These are phyloP conservation scores for Dysdera silvatica DNA, from an alignment of 1,140 invertebrate genomes.

Conservation along the genomic window DNA sequence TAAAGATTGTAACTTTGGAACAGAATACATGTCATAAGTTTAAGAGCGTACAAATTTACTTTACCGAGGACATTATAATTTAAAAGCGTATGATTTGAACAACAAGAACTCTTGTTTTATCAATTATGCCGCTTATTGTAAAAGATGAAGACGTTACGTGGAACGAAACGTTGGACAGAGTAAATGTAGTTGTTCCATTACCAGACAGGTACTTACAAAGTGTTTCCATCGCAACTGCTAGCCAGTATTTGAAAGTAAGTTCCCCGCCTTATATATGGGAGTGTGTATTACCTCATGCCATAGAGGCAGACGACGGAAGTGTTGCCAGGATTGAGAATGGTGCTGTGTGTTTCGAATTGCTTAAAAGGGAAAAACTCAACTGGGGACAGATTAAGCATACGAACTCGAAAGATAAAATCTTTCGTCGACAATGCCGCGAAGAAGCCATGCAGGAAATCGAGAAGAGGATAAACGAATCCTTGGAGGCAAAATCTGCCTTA, in stretches of 20 bases:
- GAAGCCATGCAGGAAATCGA: background rate
- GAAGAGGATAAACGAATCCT: background rate
- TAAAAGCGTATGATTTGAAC: too few species aligned
- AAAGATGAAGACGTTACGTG: too few species aligned
- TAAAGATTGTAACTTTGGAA: too few species aligned
- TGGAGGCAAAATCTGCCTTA: background rate
- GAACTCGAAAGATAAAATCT: background rate
- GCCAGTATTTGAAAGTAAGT: slow-evolving; percentile 51
- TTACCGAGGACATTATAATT: too few species aligned
- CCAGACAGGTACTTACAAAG: too few species aligned
- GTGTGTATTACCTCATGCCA: slow-evolving; percentile 52
- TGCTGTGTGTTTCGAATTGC: slow-evolving; percentile 53
- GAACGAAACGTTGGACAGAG: too few species aligned
- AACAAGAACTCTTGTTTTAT: too few species aligned
- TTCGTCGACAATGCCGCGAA: background rate
- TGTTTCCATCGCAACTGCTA: too few species aligned
- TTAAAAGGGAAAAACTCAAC: slow-evolving; percentile 44
- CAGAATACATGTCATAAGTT: too few species aligned
- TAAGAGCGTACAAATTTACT: too few species aligned
- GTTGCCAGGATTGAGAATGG: slow-evolving; percentile 50
- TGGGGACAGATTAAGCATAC: background rate
- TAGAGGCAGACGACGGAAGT: slow-evolving; percentile 52
- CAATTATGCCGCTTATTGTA: too few species aligned
- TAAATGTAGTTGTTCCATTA: too few species aligned
- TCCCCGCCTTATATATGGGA: slow-evolving; percentile 60